Conservation (phyloP, 2,797 vertebrate genomes). For the Fratercula arctica region DNA sequence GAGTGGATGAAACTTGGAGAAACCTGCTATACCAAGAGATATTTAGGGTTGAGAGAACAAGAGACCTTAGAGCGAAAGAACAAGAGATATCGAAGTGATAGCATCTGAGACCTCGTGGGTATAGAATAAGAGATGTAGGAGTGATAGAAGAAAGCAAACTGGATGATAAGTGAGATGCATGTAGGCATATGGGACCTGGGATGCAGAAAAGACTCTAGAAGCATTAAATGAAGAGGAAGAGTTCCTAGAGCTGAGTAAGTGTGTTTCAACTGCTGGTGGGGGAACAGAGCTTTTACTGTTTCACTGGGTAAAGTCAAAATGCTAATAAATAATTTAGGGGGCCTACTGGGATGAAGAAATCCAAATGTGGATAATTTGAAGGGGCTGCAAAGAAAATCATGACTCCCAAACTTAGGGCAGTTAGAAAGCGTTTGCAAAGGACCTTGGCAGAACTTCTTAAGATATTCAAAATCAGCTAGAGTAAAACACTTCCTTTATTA, state of each 20-base stretch:
- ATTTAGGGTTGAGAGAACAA: constrained; percentile 19
- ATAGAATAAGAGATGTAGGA: not conserved
- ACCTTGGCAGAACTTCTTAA: not conserved
- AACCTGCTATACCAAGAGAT: constrained; percentile 11
- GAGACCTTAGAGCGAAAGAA: constrained; percentile 20
- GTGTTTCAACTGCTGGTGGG: not conserved
- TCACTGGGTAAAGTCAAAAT: not conserved
- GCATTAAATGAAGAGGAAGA: not conserved
- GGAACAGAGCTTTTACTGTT: not conserved
- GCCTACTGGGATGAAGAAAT: not conserved
- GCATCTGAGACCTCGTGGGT: not conserved
- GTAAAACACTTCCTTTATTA: not conserved
- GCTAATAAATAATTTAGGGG: not conserved
- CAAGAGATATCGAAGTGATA: constrained; percentile 6
- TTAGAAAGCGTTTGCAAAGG: not conserved
- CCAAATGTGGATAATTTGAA: not conserved
- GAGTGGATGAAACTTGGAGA: constrained; percentile 35
- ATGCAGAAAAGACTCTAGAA: not conserved
- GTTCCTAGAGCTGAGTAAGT: not conserved
- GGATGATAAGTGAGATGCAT: not conserved
- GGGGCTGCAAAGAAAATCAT: not conserved
- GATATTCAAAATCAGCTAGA: not conserved
- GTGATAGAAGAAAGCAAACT: constrained; percentile 9
- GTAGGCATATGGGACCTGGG: not conserved
- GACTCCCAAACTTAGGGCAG: not conserved